These are phyloP conservation scores for Oasisia sp. DNA, from an alignment of 2,888 invertebrate species.

Conservation along the genomic window DNA sequence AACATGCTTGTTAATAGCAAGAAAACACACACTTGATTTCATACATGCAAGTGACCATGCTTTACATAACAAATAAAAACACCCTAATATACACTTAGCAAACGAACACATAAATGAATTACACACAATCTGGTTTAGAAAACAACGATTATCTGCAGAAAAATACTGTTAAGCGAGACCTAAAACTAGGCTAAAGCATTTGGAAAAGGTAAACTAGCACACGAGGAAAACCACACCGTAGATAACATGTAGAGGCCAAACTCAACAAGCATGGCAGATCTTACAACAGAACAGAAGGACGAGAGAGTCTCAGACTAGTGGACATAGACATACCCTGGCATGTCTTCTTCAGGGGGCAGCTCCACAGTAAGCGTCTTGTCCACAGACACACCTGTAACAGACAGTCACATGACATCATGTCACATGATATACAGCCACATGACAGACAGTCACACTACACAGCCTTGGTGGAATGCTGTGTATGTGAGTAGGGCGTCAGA, in stretches of 20 bases:
- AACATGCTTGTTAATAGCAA: constrained; percentile 3
- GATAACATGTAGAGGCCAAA: neutral
- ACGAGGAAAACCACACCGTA: neutral
- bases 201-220: too few relatives aligned
- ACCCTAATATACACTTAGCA: neutral
- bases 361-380: neutral
- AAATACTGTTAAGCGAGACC: too few relatives aligned
- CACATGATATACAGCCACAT: neutral
- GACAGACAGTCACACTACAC: neutral
- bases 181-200: too few relatives aligned
- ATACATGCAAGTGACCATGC: neutral
- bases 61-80: neutral
- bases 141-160: neutral
- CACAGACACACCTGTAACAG: neutral
- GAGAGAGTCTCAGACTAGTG: neutral
- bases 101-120: neutral
- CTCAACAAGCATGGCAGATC: neutral
- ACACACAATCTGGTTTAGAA: neutral
- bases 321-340: neutral
- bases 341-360: neutral
- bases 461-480: neutral
- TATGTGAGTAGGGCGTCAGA: too few relatives aligned
- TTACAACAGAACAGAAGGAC: neutral
- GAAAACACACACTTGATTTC: neutral
- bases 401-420: neutral